Base-by-base conservation (phyloP, 2,113 vertebrate genomes). In the Malurus cyaneus region DNA sequence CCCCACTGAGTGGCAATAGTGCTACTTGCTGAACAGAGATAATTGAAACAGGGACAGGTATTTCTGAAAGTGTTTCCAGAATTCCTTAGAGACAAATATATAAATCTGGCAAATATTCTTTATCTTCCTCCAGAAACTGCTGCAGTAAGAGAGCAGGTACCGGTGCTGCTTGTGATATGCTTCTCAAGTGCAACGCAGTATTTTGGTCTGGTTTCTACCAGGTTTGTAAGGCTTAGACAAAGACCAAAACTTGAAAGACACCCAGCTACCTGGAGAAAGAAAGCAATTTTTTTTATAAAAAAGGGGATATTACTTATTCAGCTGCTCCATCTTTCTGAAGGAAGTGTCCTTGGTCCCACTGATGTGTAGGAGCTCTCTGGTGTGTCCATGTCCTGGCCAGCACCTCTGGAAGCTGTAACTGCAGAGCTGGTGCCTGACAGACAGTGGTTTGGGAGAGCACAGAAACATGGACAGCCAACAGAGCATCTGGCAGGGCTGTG, bases 11-110 rank as follows among this genome's bases (percentile, higher is more conserved):
- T 86, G 84, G 84, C 86, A 96, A 89, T 89, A 94, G 89, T 64
- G 86, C 46, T 95, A 83, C 82, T 96, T 77, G 76, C 92, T 91
- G 95, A 96, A 97, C 9, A 12, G 78, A 95, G 77, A 94, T 94
- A 96, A 97, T 95, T 96, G 92, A 91, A 96, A 96, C 28, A 79
- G 67, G 64, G 88, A 94, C 92, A 96, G 88, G 95, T 95, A 96
- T 95, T 96, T 94, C 89, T 94, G 69, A 89, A 97, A 96, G 76
- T 65, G 73, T 83, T 95, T 94, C 88, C 66, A 65, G 73, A 96
- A 88, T 76, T 93, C 92, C 92, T 89, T 53, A 66, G 80, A 94
- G 81, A 93, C 74, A 36, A 29, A 39, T 7, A 8, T 69, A 86
- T 47, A 91, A 84, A 87, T 88, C 86, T 83, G 62, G 71, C n/a